Percentiles rank a stretch among this genome's conserved stretches.
These are phyloP conservation scores for Pagetopsis macropterus DNA, from an alignment of 2,797 vertebrate genomes.

Conservation along the genomic window DNA sequence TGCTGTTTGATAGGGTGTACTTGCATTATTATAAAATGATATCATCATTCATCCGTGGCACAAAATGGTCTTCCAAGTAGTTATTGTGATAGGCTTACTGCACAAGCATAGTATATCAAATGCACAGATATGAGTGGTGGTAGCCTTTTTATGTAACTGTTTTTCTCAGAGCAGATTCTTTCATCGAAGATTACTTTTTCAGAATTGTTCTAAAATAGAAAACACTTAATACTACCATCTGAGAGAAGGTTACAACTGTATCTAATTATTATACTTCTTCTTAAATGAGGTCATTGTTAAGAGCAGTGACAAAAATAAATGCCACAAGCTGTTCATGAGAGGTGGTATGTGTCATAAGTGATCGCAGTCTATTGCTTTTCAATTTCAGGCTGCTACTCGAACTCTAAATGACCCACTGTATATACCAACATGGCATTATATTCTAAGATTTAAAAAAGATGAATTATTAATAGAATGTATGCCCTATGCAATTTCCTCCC, in stretches of 20 bases:
- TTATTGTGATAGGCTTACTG: no score
- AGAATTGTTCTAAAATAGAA: slow-evolving; percentile 8
- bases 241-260: slow-evolving; percentile 4
- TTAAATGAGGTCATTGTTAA: slow-evolving; percentile 3
- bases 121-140: neutral
- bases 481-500: slow-evolving; percentile 41
- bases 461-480: slow-evolving; percentile 38
- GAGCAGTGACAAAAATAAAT: slow-evolving; percentile 21
- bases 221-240: neutral
- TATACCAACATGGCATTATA: slow-evolving; percentile 2
- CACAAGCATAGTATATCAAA: neutral
- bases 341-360: slow-evolving; percentile 19
- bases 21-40: no score
- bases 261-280: neutral
- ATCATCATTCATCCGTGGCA: no score
- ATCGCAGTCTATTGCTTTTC: slow-evolving; percentile 23
- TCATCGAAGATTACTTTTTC: neutral
- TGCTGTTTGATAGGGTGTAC: no score
- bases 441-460: slow-evolving; percentile 16
- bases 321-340: slow-evolving; percentile 21
- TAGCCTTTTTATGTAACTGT: neutral
- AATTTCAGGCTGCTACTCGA: slow-evolving; percentile 27
- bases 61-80: no score
- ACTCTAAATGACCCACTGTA: slow-evolving; percentile 30
- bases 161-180: neutral